These are phyloP conservation scores for Darevskia nairensis DNA, from an alignment of 2,797 vertebrate species.

Conservation along the genomic window DNA sequence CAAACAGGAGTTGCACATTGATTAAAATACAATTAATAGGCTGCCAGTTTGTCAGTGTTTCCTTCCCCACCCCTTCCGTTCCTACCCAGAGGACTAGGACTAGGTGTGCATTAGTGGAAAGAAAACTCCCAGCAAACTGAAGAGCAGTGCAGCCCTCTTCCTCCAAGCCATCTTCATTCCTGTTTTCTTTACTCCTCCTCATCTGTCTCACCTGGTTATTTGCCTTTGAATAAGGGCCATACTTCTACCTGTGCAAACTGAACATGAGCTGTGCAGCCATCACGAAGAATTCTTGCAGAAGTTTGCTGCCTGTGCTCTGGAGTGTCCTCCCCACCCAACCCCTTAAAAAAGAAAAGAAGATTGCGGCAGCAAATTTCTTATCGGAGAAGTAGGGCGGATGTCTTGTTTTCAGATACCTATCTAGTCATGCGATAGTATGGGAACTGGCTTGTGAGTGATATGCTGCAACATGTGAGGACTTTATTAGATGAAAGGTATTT, in stretches of 20 bases:
- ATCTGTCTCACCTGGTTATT: neutral
- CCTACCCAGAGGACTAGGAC: slow-evolving; percentile 1
- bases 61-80: slow-evolving; percentile 36
- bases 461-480: slow-evolving; percentile 42
- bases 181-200: neutral
- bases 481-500: slow-evolving; percentile 44
- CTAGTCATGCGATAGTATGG: slow-evolving; percentile 27
- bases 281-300: neutral
- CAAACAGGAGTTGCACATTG: slow-evolving; percentile 44
- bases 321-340: neutral
- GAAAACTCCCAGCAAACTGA: neutral
- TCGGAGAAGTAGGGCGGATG: slow-evolving; percentile 35
- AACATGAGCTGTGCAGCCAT: neutral
- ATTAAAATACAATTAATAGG: slow-evolving; percentile 33
- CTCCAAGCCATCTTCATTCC: neutral
- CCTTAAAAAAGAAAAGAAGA: slow-evolving; percentile 8
- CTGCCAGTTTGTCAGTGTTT: slow-evolving; percentile 11
- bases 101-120: neutral
- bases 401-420: slow-evolving; percentile 53
- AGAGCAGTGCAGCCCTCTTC: neutral
- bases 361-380: slow-evolving; percentile 38
- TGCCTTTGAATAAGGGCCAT: slow-evolving; percentile 3
- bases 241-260: slow-evolving; percentile 13
- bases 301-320: slow-evolving; percentile 39
- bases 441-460: slow-evolving; percentile 47